Evolutionary conservation across 2,113 vertebrate species (phyloP).

Genomic region (Panthera uncia): DNA sequence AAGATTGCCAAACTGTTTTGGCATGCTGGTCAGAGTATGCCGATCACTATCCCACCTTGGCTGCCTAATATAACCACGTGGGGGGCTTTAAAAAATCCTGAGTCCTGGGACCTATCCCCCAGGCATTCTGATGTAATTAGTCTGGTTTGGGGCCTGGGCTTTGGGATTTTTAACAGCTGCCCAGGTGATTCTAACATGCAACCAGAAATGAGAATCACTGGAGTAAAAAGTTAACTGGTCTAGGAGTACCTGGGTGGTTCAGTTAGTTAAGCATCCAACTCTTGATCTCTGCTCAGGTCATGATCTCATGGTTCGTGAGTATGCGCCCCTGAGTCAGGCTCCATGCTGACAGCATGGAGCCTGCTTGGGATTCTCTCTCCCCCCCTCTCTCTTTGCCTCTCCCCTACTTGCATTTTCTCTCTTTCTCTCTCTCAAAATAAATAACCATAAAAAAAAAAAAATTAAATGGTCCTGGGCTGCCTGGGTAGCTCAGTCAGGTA

Average conservation of each 20-base stretch:
- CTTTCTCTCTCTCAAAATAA: no score
- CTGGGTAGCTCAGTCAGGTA: no score
- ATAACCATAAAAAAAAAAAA: no score
- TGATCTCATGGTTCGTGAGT: no score
- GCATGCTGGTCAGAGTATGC: background rate
- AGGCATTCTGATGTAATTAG: slow-evolving; percentile 8
- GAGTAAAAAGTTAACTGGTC: background rate
- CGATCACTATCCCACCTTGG: background rate
- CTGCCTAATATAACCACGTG: background rate
- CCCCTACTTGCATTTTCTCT: no score
- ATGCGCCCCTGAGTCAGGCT: no score
- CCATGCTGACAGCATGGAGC: no score
- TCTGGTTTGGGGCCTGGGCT: background rate
- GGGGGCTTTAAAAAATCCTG: background rate
- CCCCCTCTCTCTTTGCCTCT: no score
- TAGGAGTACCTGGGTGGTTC: background rate
- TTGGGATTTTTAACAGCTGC: background rate
- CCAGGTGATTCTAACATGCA: background rate
- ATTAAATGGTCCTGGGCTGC: no score
- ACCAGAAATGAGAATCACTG: background rate
- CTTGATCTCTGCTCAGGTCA: no score
- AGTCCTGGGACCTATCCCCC: background rate
- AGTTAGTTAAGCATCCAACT: no score
- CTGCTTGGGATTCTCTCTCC: no score
- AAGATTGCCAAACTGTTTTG: background rate